Percentiles rank a stretch among this genome's conserved stretches.
Conservation (phyloP, 53 echinoderm and acorn worm species). For the Astropecten irregularis region DNA sequence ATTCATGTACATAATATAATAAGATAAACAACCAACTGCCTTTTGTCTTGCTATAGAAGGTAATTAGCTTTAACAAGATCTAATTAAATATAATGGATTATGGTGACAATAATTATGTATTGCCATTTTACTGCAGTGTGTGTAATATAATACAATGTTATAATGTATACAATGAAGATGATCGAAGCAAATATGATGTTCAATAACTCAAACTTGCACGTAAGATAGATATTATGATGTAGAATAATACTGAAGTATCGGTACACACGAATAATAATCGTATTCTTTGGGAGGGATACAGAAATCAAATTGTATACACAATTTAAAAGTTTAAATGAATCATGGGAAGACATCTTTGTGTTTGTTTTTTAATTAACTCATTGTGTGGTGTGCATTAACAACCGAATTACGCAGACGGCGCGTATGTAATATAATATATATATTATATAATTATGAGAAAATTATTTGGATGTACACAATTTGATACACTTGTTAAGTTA, state of each 20-base stretch:
- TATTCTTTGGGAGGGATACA: too few relatives aligned
- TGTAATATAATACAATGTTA: background rate
- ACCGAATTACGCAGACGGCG: background rate
- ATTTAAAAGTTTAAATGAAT: too few relatives aligned
- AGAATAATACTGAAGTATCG: too few relatives aligned
- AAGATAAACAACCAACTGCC: background rate
- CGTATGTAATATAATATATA: too few relatives aligned
- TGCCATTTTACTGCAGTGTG: background rate
- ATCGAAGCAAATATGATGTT: too few relatives aligned
- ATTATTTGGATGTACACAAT: conserved; percentile 40
- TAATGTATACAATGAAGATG: background rate
- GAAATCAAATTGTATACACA: too few relatives aligned
- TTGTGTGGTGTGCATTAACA: conserved; percentile 33
- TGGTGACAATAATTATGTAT: too few relatives aligned
- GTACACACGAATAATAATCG: too few relatives aligned
- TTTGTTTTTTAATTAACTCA: too few relatives aligned
- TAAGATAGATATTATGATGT: too few relatives aligned
- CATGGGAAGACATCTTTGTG: too few relatives aligned
- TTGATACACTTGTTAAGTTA: conserved; percentile 48
- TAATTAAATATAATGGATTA: background rate
- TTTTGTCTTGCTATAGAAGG: conserved; percentile 21
- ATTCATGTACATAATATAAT: conserved; percentile 27
- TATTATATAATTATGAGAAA: conserved; percentile 15
- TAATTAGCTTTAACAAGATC: background rate
- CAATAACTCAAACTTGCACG: too few relatives aligned